Evolutionary conservation across 2,113 vertebrate species (phyloP), one percentile per base, ranked within the genome.

Genomic region (Stomatorhinus ivindoensis): DNA sequence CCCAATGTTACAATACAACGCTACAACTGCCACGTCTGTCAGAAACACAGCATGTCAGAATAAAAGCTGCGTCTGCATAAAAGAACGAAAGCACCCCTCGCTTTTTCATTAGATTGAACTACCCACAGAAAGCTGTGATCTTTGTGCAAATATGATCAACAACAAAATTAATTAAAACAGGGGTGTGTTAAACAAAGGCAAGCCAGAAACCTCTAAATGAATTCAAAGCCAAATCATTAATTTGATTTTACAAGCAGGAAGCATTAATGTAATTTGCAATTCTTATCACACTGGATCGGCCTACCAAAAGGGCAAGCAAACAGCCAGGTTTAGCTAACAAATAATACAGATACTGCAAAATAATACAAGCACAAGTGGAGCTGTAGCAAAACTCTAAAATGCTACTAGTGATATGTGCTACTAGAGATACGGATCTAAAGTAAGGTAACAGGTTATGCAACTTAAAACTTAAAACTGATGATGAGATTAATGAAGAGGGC

Each of bases 221-320:
- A 80, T 80, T 80, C 73, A 80, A 80, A 80, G 73, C 31, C 73
- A 80, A 80, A 80, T 76, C 35, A 76, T 76, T 76, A 39, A 76
- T 76, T 76, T 76, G 13, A 76, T 76, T 76, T 76, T 39, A 76
- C 31, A 39, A 76, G 69, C 69, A 76, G 69, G 69, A 76, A 76
- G 35, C 35, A 76, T 76, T 76, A 76, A 76, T 80, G 73, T 42
- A 35, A 80, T 80, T 80, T 80, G 73, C 73, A 80, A 42, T 80
- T 42, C 31, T 42, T 80, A 42, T 42, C 31, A 80, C 13, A 80
- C 35, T 6, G 73, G 48, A 46, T 47, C 83, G 1, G 83, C 44
- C 44, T 2, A 50, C 47, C 6, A 24, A 51, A 76, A 76, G 17
- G 47, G 47, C 3, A 47, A 48, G 46, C 84, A 35, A 86, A 86